Evolutionary conservation across 2,888 invertebrate genomes (phyloP), one percentile per base, ranked within the genome.

Genomic region (Drosophila setosimentum): DNA sequence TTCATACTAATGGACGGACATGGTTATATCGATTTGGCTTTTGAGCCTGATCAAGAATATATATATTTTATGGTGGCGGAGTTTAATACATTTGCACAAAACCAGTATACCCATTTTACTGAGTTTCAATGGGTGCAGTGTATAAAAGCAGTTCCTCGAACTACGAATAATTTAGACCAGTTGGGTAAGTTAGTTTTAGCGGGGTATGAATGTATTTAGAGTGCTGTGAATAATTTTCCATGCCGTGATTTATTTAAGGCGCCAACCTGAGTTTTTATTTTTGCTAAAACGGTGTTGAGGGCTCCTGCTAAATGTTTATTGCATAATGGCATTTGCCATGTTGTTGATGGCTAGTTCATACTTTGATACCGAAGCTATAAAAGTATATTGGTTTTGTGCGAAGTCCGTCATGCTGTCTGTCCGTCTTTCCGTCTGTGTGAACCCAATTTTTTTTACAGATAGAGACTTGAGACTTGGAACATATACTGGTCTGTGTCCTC

Each of bases 161-260:
- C 37, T 18, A 18, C 37, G 8, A 37, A 16, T 18, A 37, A 37
- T 37, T 37, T 37, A 18, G 8, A 18, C 37, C 18, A 37, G 37
- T 37, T 18, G 29, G 3, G 51, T 18, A 8, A 18, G 29, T 29
- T 11, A 21, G 21, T 45, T 29, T 27, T 48, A 27, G 21, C 24
- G 13, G 30, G 11, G 13, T 16, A 45, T 21, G 18, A 11, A 29
- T n/a, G 51, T 37, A 27, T 40, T 40, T 57, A 42, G 59, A 40
- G 40, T 35, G 68, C 13, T 49, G 54, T 51, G 59, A 55, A 64
- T 60, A 30, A 64, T 64, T 61, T 70, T n/a, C 21, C 33, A 59
- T 35, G 62, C 29, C 35, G 40, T 77, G 64, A 73, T 73, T 78
- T 68, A 78, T 77, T 77, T 60, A 66, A 77, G 64, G 68, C 68